Percentiles rank a stretch among this genome's conserved stretches.
Conservation (phyloP, 2,113 vertebrate genomes). For the Xiphorhynchus elegans region DNA sequence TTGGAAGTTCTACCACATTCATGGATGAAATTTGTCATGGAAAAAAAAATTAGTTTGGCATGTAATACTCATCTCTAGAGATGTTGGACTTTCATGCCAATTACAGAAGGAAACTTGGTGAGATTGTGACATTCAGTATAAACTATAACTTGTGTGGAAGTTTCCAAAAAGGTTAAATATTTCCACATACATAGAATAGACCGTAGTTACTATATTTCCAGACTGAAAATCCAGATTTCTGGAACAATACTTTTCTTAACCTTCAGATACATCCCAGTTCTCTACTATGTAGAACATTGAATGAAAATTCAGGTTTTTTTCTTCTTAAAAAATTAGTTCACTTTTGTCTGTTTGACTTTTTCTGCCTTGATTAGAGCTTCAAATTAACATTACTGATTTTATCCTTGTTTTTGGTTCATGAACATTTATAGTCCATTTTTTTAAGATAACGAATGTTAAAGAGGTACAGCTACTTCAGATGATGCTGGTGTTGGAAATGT, state of each 20-base stretch:
- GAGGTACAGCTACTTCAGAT: neutral
- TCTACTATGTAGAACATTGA: neutral
- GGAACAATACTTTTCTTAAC: neutral
- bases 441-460: neutral
- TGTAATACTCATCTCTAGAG: neutral
- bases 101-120: neutral
- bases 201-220: neutral
- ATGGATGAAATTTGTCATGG: neutral
- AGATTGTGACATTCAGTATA: neutral
- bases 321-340: neutral
- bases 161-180: neutral
- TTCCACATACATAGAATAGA: neutral
- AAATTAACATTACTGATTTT: neutral
- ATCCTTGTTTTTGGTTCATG: neutral
- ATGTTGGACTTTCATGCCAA: neutral
- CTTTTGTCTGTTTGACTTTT: neutral
- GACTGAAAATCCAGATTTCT: neutral
- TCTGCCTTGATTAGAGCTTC: neutral
- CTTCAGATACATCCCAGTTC: neutral
- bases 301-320: neutral
- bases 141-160: neutral
- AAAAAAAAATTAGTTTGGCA: neutral
- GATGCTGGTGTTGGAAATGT: neutral
- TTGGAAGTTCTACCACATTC: neutral
- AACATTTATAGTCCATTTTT: neutral